Evolutionary conservation across 2,888 invertebrate genomes (phyloP).

Genomic region (Ecdyonurus torrentis): DNA sequence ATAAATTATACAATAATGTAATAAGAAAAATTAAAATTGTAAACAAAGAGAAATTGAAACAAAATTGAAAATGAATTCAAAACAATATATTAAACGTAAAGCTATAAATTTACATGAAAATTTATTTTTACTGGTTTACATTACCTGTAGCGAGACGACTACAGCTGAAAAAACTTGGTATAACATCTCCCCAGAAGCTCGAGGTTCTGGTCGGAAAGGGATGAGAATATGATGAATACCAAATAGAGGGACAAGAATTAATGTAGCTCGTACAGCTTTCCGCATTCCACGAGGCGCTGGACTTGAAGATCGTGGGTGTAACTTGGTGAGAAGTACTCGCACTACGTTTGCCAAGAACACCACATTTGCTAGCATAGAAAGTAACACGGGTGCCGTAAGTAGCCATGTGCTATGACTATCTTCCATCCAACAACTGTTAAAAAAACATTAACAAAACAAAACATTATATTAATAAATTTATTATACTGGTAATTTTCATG

Average conservation of each 20-base stretch:
- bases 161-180: constrained; percentile 50
- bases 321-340: constrained; percentile 42
- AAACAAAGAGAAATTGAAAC: too few species aligned
- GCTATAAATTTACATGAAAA: too few species aligned
- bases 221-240: constrained; percentile 55
- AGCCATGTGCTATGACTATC: constrained; percentile 45
- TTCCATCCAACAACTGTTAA: constrained; percentile 48
- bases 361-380: constrained; percentile 39
- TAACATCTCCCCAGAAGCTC: constrained; percentile 34
- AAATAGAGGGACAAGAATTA: constrained; percentile 59
- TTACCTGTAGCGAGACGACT: constrained; percentile 52
- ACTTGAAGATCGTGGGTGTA: constrained; percentile 42
- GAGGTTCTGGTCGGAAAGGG: constrained; percentile 44
- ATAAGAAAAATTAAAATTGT: too few species aligned
- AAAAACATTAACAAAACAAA: too few species aligned
- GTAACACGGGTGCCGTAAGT: constrained; percentile 39
- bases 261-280: constrained; percentile 51
- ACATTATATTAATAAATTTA: too few species aligned
- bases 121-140: constrained; percentile 6
- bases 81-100: too few species aligned
- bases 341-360: constrained; percentile 51
- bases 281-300: constrained; percentile 38
- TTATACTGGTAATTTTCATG: too few species aligned
- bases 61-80: too few species aligned
- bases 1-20: too few species aligned